A percentile compares a stretch with the other conserved stretches of the same genome.
phyloP scores from a whole-genome alignment of 2,888 invertebrate genomes.

The Brenthis ino region DNA sequence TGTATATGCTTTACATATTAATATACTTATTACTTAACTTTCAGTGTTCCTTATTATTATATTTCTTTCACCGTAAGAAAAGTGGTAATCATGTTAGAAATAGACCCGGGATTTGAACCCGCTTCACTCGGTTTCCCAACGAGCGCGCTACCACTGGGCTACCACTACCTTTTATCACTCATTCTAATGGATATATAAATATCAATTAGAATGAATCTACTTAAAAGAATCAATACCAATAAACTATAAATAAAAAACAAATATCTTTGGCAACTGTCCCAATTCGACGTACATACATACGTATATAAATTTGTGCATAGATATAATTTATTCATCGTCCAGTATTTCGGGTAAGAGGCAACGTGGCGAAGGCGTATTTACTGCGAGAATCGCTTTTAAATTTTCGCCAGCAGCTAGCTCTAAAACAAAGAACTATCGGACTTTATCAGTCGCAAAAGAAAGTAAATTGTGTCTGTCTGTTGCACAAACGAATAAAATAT shows the following conservation, averaged over 20 bases:
- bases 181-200: no score
- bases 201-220: no score
- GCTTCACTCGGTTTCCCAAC: no score
- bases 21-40: no score
- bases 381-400: slow-evolving; percentile 71
- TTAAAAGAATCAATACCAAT: neutral
- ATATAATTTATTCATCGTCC: slow-evolving; percentile 65
- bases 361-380: slow-evolving; percentile 61
- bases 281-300: slow-evolving; percentile 34
- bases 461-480: slow-evolving; percentile 74
- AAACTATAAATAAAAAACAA: neutral
- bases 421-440: slow-evolving; percentile 68
- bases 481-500: slow-evolving; percentile 60
- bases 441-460: slow-evolving; percentile 71
- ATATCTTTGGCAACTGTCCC: slow-evolving; percentile 22
- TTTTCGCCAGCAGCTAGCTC: slow-evolving; percentile 63
- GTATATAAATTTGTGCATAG: slow-evolving; percentile 26
- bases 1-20: no score
- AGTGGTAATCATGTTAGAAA: no score
- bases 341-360: slow-evolving; percentile 53
- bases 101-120: no score
- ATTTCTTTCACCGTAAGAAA: no score
- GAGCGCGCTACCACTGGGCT: no score
- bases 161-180: no score
- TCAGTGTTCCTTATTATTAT: no score